Conservation (phyloP, 37 sponge, comb jelly and placozoan species). For the Spongilla lacustris region DNA sequence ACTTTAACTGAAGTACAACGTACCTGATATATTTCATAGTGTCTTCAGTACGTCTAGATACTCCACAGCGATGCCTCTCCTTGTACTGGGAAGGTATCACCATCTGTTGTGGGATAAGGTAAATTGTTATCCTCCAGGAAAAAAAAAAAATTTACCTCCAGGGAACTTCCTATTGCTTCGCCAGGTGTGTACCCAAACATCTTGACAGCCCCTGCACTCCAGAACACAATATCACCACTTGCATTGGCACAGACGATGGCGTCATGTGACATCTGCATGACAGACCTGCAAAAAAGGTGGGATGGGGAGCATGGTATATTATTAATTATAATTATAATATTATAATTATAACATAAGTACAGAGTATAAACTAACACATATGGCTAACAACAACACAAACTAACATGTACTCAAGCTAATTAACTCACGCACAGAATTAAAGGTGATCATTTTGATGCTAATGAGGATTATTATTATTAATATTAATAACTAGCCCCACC, state of each 20-base stretch:
- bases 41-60: conserved; percentile 30
- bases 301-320: too few relatives aligned
- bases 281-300: conserved; percentile 10
- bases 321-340: too few relatives aligned
- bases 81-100: conserved; percentile 55
- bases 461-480: too few relatives aligned
- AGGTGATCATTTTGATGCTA: too few relatives aligned
- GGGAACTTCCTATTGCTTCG: conserved; percentile 67
- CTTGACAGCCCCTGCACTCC: conserved; percentile 64
- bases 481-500: too few relatives aligned
- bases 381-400: too few relatives aligned
- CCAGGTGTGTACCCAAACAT: conserved; percentile 78
- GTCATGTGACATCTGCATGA: conserved; percentile 67
- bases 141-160: conserved; percentile 16
- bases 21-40: conserved; percentile 58
- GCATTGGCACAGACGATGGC: conserved; percentile 72
- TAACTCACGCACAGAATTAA: too few relatives aligned
- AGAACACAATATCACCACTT: conserved; percentile 55
- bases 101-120: conserved; percentile 25
- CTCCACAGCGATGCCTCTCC: conserved; percentile 62
- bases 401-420: too few relatives aligned
- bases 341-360: too few relatives aligned
- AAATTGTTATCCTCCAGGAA: too few relatives aligned
- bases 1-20: neutral
- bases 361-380: too few relatives aligned